phyloP scores from a whole-genome alignment of 2,888 invertebrate genomes.

The Luffia ferchaultella region DNA sequence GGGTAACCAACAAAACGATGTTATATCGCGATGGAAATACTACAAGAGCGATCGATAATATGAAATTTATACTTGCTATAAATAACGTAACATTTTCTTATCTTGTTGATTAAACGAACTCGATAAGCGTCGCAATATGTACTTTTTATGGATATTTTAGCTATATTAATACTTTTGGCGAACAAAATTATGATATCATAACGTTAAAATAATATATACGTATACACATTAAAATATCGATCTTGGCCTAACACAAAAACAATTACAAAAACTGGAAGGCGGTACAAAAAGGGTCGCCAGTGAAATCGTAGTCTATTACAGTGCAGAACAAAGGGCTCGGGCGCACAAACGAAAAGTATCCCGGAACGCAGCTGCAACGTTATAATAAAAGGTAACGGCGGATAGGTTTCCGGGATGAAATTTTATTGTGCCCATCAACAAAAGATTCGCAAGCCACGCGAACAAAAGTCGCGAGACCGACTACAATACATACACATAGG shows the following conservation, averaged over 20 bases:
- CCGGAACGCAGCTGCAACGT: conserved; percentile 54
- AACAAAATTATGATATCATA: too few relatives aligned
- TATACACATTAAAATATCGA: too few relatives aligned
- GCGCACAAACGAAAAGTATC: conserved; percentile 40
- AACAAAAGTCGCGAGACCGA: conserved; percentile 20
- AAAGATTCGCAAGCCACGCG: conserved; percentile 26
- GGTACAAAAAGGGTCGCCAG: conserved; percentile 37
- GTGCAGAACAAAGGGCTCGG: conserved; percentile 34
- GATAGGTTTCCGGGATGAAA: conserved; percentile 59
- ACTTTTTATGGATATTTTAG: too few relatives aligned
- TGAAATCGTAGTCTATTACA: conserved; percentile 41
- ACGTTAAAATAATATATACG: too few relatives aligned
- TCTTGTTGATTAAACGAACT: too few relatives aligned
- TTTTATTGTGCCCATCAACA: conserved; percentile 59
- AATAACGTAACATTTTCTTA: too few relatives aligned
- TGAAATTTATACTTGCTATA: too few relatives aligned
- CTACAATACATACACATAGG: conserved; percentile 10
- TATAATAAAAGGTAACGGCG: conserved; percentile 63
- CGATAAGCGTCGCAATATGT: too few relatives aligned
- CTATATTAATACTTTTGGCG: too few relatives aligned
- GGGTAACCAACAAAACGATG: too few relatives aligned
- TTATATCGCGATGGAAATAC: too few relatives aligned
- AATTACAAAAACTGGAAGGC: conserved; percentile 38
- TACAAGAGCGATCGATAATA: too few relatives aligned
- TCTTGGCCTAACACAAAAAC: conserved; percentile 16